phyloP scores from a whole-genome alignment of 1,140 invertebrate species.

The Drosophila virilis region DNA sequence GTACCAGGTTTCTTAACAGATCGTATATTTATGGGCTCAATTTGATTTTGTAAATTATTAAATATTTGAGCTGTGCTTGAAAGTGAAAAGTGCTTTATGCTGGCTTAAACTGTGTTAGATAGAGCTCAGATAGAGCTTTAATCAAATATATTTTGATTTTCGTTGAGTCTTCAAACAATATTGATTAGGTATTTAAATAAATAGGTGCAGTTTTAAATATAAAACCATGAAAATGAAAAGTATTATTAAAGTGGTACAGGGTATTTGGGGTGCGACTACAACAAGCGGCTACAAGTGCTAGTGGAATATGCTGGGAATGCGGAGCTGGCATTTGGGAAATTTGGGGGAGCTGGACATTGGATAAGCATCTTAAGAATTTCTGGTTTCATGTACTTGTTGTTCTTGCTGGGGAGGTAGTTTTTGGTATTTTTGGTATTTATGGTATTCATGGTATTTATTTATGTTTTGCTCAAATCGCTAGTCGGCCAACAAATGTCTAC shows the following conservation, averaged over 20 bases:
- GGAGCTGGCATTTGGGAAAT: neutral
- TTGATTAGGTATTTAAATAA: no score
- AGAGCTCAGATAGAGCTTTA: no score
- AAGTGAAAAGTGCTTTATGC: no score
- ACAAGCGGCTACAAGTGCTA: slow-evolving; percentile 2
- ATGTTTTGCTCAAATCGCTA: slow-evolving; percentile 27
- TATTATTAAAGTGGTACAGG: slow-evolving; percentile 7
- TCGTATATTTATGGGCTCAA: neutral
- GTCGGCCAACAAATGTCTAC: slow-evolving; percentile 4
- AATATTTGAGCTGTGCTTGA: no score
- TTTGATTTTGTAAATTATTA: no score
- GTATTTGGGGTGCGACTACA: slow-evolving; percentile 8
- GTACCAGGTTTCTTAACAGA: neutral
- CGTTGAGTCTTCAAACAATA: no score
- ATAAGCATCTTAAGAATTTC: slow-evolving; percentile 16
- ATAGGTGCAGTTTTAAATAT: no score
- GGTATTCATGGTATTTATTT: neutral
- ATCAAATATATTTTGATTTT: no score
- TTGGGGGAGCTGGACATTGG: slow-evolving; percentile 17
- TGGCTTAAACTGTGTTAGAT: no score
- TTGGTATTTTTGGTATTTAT: neutral
- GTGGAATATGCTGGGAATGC: slow-evolving; percentile 7
- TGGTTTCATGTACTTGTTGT: neutral
- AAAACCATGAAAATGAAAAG: no score
- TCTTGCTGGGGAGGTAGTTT: slow-evolving; percentile 1